Evolutionary conservation across 2,797 vertebrate genomes (phyloP).

Genomic region (Lates japonicus): DNA sequence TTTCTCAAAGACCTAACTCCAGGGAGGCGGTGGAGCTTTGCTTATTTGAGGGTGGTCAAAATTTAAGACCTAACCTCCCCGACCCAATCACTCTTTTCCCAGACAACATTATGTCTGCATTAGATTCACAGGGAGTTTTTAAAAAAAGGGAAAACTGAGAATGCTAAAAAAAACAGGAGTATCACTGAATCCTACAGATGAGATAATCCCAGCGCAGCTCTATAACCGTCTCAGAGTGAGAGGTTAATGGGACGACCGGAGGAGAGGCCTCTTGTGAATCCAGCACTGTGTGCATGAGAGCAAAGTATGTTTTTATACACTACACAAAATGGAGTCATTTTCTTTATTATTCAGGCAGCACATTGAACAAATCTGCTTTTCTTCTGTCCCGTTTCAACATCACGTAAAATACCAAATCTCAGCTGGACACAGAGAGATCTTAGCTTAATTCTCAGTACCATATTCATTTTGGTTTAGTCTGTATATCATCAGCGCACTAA

Average conservation of each 20-base stretch:
- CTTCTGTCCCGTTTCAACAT: neutral
- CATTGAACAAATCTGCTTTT: neutral
- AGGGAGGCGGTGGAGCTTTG: conserved; percentile 52
- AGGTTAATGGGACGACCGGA: conserved; percentile 62
- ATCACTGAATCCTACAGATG: conserved; percentile 45
- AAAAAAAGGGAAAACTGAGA: neutral
- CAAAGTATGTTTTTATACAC: neutral
- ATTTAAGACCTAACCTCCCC: conserved; percentile 43
- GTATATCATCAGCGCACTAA: no score
- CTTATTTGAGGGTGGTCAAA: conserved; percentile 69
- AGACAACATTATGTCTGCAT: conserved; percentile 50
- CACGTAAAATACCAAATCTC: no score
- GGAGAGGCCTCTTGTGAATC: conserved; percentile 23
- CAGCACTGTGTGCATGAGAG: neutral
- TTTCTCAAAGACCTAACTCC: conserved; percentile 50
- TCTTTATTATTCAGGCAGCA: no score
- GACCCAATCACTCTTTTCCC: conserved; percentile 51
- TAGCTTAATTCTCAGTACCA: no score
- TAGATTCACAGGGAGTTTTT: conserved; percentile 44
- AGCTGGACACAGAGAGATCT: neutral
- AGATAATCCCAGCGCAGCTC: conserved; percentile 61
- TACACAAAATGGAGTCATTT: neutral
- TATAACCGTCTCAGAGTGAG: conserved; percentile 44
- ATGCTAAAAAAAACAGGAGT: conserved; percentile 4
- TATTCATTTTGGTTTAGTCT: no score